Conservation (phyloP, 2,888 invertebrate species). For the Chloroclystis v-ata region DNA sequence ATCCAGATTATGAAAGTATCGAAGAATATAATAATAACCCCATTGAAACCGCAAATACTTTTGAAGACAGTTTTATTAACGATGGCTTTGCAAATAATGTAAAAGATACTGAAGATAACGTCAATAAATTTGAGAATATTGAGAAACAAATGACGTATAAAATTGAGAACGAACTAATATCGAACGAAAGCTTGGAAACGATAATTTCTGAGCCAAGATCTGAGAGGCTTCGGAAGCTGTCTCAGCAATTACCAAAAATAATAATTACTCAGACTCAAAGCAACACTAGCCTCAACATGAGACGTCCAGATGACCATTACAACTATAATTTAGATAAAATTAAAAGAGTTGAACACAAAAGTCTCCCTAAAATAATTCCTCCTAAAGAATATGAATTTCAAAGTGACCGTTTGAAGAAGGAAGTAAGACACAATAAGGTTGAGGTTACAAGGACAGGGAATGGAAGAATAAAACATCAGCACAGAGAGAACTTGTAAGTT, state of each 20-base stretch:
- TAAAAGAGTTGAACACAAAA: slow-evolving; percentile 12
- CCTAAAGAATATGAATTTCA: slow-evolving; percentile 7
- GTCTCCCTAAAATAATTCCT: slow-evolving; percentile 16
- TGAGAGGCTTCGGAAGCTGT: slow-evolving; percentile 56
- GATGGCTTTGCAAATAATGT: slow-evolving; percentile 17
- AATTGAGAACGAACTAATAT: slow-evolving; percentile 52
- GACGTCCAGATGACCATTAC: slow-evolving; percentile 17
- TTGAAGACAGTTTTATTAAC: slow-evolving; percentile 3
- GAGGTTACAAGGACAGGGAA: slow-evolving; percentile 1
- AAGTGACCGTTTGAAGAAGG: not conserved
- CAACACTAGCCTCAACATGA: slow-evolving; percentile 47
- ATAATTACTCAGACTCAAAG: slow-evolving; percentile 67
- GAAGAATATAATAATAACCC: slow-evolving; percentile 29
- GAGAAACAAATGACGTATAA: slow-evolving; percentile 38
- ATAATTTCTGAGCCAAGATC: slow-evolving; percentile 45
- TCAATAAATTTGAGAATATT: slow-evolving; percentile 1
- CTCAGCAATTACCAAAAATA: slow-evolving; percentile 63
- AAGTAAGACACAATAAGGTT: not conserved
- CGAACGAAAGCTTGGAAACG: slow-evolving; percentile 42
- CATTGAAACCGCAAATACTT: not conserved
- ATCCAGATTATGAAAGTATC: slow-evolving; percentile 48
- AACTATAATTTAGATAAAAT: slow-evolving; percentile 13
- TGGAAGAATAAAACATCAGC: slow-evolving; percentile 10
- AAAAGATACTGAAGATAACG: slow-evolving; percentile 4
- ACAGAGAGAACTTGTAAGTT: slow-evolving; percentile 11